phyloP scores from a whole-genome alignment of 2,888 invertebrate genomes.

The Digitonthophagus gazella region DNA sequence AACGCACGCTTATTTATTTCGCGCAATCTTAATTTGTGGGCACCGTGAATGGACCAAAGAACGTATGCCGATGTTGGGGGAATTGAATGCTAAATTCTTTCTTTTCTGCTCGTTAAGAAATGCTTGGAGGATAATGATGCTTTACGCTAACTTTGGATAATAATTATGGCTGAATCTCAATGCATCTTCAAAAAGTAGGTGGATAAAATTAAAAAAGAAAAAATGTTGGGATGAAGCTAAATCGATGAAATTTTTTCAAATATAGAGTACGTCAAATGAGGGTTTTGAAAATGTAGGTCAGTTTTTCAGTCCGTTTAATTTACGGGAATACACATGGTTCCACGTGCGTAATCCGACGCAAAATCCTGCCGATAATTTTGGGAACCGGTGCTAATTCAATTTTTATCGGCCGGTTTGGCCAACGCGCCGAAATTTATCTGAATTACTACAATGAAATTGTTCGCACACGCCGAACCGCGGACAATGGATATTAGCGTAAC shows the following conservation, averaged over 20 bases:
- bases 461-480: not conserved
- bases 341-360: not conserved
- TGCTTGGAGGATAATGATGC: not conserved
- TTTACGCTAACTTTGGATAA: not conserved
- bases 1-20: not conserved
- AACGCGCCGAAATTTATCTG: not conserved
- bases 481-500: not conserved
- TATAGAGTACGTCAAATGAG: no score
- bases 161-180: not conserved
- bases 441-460: not conserved
- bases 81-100: not conserved
- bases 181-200: no score
- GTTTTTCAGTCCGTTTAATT: not conserved
- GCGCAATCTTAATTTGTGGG: not conserved
- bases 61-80: not conserved
- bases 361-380: not conserved
- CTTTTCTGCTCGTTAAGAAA: not conserved
- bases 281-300: no score
- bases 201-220: no score
- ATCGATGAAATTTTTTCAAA: constrained; percentile 3
- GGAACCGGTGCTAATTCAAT: not conserved
- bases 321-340: not conserved
- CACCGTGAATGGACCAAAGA: not conserved
- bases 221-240: not conserved
- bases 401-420: not conserved